Evolutionary conservation across 2,888 invertebrate genomes (phyloP), one percentile per base, ranked within the genome.

Genomic region (Heliothis peltigera): DNA sequence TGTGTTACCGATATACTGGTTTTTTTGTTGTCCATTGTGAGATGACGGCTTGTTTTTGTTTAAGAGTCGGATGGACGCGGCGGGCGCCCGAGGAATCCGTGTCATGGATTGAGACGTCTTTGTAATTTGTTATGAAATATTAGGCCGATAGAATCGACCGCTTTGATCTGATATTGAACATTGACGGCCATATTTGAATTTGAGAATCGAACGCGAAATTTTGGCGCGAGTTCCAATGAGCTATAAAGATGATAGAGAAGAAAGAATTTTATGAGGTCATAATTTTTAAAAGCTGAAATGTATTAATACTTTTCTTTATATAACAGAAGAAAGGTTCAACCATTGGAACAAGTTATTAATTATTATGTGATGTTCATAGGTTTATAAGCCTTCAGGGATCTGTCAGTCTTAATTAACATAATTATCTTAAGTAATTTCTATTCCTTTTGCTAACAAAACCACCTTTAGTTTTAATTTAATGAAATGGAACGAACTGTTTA

Each of bases 1-100:
- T 90, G 94, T 94, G 94, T 93, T 94, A 95, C 90, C 89, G 94
- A 95, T 95, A 94, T 93, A 94, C 93, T 82, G 86, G 79, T 87
- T 91, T 91, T 79, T 91, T 91, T 91, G 86, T 87, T 62, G 69
- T 78, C 84, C 87, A 86, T 89, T 87, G 88, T 86, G 82, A 87
- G 88, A 89, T 87, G 90, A 86, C 84, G 87, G 84, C 80, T 82
- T 83, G 87, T 88, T 89, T 89, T 91, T 89, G 87, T 88, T 84
- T 84, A 80, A 81, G 81, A 71, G 73, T 58, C 57, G 49, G 70
- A 57, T 55, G 70, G 64, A 57, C 85, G 80, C 83, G 83, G 87
- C 83, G 82, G 83, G 81, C 81, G 82, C 81, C 79, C 82, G 84
- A 82, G 77, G 81, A 79, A 75, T 79, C 81, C 85, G 77, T 86